Evolutionary conservation across 2,888 invertebrate species (phyloP), one percentile per base, ranked within the genome.

Genomic region (Ophioninae sp.): DNA sequence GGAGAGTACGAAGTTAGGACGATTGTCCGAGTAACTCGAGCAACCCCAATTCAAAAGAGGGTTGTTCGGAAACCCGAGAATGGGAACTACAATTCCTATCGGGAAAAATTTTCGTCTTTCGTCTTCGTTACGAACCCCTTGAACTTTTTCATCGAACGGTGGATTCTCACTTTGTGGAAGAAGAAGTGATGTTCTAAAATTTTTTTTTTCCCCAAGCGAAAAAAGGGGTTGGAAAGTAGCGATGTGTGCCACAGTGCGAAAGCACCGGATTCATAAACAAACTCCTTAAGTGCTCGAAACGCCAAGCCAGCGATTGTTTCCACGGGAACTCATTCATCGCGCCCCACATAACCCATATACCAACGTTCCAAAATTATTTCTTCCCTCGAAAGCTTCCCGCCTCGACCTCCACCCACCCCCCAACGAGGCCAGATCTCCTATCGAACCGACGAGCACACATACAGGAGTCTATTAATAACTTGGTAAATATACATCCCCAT

Each of bases 401-500:
- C 30, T 1, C 30, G 2, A 30, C 30, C 30, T n/a, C 30, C 30
- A 30, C 30, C 30, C 30, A 17, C 17, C 50, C 17, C 13, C 50
- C 50, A 50, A 17, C 50, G 17, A 17, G 17, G 17, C 17, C 50
- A 17, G 50, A 64, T 64, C 64, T n/a, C 37, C n/a, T 37, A 13
- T 64, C 37, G 64, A 59, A 59, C 59, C 20, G 7, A 50, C 50
- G 17, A 30, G 30, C 13, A 50, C 50, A 50, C 21, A 62, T 8
- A 62, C 62, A 30, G 23, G 23, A 23, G 13, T 2, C 62, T 62
- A 62, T 62, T 23, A 62, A 62, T 62, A 62, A 5, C 62, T 21
- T 23, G 23, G 13, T 13, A 62, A 62, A 62, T 62, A 62, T 62
- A 62, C 62, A 23, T 62, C 10, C 23, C 62, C 62, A 62, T 62